phyloP scores from a whole-genome alignment of 2,797 vertebrate species.

The Ataeniobius toweri region DNA sequence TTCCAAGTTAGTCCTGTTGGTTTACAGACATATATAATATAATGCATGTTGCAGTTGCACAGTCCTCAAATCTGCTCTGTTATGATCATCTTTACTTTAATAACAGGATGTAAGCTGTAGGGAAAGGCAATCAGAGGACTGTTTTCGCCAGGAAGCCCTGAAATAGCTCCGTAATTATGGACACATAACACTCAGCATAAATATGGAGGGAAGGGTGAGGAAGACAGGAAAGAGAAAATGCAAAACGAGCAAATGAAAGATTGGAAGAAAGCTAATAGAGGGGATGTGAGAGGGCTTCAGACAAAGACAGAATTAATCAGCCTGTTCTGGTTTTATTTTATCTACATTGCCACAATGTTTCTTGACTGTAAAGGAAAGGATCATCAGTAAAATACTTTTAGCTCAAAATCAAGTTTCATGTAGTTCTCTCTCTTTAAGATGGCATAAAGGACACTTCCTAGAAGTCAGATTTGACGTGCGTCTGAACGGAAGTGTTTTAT shows the following conservation, averaged over 20 bases:
- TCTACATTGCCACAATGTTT: background rate
- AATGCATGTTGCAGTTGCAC: background rate
- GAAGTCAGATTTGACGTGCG: background rate
- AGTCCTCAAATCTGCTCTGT: constrained; percentile 4
- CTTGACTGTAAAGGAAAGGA: background rate
- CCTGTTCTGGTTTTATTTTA: constrained; percentile 19
- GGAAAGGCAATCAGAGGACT: constrained; percentile 47
- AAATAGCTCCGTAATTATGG: constrained; percentile 71
- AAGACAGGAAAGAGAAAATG: constrained; percentile 16
- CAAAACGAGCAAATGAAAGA: constrained; percentile 40
- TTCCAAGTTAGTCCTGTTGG: background rate
- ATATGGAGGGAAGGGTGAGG: constrained; percentile 36
- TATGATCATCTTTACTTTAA: constrained; percentile 32
- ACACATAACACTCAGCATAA: constrained; percentile 44
- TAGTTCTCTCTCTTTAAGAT: background rate
- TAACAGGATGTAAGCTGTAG: constrained; percentile 41
- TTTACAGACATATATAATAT: background rate
- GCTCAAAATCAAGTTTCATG: background rate
- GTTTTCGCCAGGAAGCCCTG: constrained; percentile 52
- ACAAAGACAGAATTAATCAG: constrained; percentile 31
- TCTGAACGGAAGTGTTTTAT: background rate
- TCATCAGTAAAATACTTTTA: background rate
- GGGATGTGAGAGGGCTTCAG: constrained; percentile 24
- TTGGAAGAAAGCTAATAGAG: constrained; percentile 5
- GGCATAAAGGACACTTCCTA: background rate